These are phyloP conservation scores for Sebastes kiyomatsui DNA, from an alignment of 2,797 vertebrate species.

Conservation along the genomic window DNA sequence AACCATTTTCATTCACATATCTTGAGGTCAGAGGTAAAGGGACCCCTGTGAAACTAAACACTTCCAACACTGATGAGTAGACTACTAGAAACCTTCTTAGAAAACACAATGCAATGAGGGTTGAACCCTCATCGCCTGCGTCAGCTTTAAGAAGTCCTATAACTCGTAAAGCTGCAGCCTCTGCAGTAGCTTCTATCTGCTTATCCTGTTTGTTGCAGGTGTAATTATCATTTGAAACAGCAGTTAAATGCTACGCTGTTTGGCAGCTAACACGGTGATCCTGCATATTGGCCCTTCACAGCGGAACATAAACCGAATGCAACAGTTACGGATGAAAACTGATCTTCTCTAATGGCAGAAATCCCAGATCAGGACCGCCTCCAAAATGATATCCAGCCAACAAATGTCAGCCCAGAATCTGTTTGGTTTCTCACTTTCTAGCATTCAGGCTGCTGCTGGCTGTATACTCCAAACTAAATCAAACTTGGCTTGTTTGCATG, in stretches of 20 bases:
- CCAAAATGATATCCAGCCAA: conserved; percentile 1
- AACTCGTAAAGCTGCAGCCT: neutral
- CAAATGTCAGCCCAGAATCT: neutral
- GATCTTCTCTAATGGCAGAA: conserved; percentile 19
- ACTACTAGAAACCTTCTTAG: neutral
- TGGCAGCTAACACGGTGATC: neutral
- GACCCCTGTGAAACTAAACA: no score
- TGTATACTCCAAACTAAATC: neutral
- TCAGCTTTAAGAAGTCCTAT: neutral
- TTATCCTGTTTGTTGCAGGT: neutral
- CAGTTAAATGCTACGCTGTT: neutral
- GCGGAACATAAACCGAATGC: neutral
- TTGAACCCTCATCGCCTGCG: neutral
- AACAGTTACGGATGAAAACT: neutral
- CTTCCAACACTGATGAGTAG: no score
- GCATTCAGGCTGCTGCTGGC: neutral
- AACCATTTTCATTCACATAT: no score
- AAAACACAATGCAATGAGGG: neutral
- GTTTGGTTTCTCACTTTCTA: neutral
- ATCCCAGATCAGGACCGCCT: conserved; percentile 1
- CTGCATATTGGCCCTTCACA: neutral
- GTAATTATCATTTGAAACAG: neutral
- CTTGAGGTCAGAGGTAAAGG: no score
- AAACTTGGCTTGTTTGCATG: neutral
- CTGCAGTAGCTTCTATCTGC: neutral